phyloP scores from a whole-genome alignment of 2,888 invertebrate genomes.

The Lingula anatina region DNA sequence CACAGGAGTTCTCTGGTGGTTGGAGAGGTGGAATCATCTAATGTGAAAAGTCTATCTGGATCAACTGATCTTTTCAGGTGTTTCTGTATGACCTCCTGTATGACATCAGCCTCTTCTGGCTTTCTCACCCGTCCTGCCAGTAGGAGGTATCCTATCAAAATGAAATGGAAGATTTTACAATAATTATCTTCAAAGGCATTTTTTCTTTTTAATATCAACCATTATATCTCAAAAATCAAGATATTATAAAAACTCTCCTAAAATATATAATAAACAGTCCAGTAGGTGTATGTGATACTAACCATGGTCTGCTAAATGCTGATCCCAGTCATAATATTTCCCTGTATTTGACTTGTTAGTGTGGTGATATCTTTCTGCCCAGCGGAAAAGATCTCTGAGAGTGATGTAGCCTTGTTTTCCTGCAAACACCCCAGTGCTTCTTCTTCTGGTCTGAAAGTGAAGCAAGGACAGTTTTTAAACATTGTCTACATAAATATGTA shows the following conservation, averaged over 20 bases:
- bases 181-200: too few species aligned
- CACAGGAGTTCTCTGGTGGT: slow-evolving; percentile 59
- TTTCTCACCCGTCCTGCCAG: slow-evolving; percentile 88
- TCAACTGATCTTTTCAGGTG: slow-evolving; percentile 72
- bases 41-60: slow-evolving; percentile 65
- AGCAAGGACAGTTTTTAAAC: neutral
- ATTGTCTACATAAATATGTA: too few species aligned
- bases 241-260: too few species aligned
- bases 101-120: slow-evolving; percentile 73
- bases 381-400: slow-evolving; percentile 87
- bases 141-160: slow-evolving; percentile 70
- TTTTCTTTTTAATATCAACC: too few species aligned
- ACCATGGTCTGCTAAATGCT: slow-evolving; percentile 79
- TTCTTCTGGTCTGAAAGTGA: slow-evolving; percentile 60
- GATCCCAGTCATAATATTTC: slow-evolving; percentile 88
- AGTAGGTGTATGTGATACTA: too few species aligned
- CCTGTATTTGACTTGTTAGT: slow-evolving; percentile 52
- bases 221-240: too few species aligned
- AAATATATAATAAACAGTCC: too few species aligned
- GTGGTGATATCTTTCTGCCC: slow-evolving; percentile 84
- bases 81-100: slow-evolving; percentile 64
- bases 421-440: slow-evolving; percentile 81
- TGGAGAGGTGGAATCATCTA: slow-evolving; percentile 61
- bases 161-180: too few species aligned
- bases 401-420: slow-evolving; percentile 91